Conservation (phyloP, 2,888 invertebrate genomes). For the Carpatolechia fugitivella region DNA sequence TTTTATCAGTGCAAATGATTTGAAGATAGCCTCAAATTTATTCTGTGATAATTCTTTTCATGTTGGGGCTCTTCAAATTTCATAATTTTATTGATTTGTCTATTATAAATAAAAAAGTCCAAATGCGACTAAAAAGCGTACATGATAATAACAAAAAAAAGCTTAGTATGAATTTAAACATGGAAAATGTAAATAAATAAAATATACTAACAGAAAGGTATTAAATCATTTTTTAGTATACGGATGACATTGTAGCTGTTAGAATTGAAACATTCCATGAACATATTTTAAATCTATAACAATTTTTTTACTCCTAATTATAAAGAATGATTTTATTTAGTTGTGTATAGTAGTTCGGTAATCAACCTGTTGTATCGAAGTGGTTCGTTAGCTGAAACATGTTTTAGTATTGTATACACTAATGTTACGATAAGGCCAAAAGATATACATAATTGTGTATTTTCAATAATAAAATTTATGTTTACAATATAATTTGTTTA, state of each 20-base stretch:
- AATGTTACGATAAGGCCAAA: constrained; percentile 75
- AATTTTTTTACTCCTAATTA: constrained; percentile 13
- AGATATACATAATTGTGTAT: constrained; percentile 77
- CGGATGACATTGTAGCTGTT: constrained; percentile 66
- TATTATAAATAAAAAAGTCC: constrained; percentile 1
- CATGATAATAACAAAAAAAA: background rate
- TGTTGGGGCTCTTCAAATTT: constrained; percentile 72
- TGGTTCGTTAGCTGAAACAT: constrained; percentile 65
- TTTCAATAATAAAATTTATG: constrained; percentile 72
- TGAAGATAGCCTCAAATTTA: constrained; percentile 70
- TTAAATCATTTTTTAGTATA: constrained; percentile 28
- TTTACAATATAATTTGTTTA: constrained; percentile 29
- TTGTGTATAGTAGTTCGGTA: constrained; percentile 56
- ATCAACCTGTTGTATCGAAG: constrained; percentile 70
- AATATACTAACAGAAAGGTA: constrained; percentile 29
- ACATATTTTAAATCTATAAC: constrained; percentile 45
- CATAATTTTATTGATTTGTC: constrained; percentile 14
- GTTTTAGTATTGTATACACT: constrained; percentile 67
- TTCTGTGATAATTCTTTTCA: constrained; percentile 78
- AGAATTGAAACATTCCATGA: constrained; percentile 63
- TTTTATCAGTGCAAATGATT: constrained; percentile 38
- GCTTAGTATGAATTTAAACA: background rate
- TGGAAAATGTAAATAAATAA: constrained; percentile 40
- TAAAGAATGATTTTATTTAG: constrained; percentile 37
- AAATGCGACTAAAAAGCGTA: constrained; percentile 3